phyloP scores from a whole-genome alignment of 2,888 invertebrate genomes.

The Nasonia oneida region DNA sequence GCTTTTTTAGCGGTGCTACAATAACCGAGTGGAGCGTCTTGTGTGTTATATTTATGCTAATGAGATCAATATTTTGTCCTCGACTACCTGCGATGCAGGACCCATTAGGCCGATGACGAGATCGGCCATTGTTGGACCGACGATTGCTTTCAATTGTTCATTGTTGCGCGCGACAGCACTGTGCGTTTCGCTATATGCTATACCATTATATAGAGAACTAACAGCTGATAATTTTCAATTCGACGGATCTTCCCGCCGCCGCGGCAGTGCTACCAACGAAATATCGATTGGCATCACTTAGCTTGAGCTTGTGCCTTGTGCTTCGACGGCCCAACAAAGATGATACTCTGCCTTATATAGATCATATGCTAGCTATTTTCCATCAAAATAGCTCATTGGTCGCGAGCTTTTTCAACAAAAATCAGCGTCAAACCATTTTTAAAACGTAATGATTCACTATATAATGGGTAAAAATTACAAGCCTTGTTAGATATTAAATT shows the following conservation, averaged over 20 bases:
- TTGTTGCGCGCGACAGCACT: neutral
- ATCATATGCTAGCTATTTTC: too few relatives aligned
- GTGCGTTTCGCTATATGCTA: neutral
- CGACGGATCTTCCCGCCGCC: neutral
- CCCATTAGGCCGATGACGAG: neutral
- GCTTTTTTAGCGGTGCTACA: neutral
- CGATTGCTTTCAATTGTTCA: constrained; percentile 4
- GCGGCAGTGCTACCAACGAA: constrained; percentile 25
- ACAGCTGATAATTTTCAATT: constrained; percentile 40
- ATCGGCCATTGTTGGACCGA: neutral
- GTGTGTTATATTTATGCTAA: neutral
- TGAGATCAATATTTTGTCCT: neutral
- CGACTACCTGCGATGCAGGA: neutral
- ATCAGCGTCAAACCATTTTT: too few relatives aligned
- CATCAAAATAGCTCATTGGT: too few relatives aligned
- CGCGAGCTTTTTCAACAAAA: too few relatives aligned
- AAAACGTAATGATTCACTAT: too few relatives aligned
- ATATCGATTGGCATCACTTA: neutral
- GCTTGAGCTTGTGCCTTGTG: neutral
- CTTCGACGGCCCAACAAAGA: too few relatives aligned
- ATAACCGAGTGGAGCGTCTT: neutral
- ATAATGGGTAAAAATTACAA: too few relatives aligned
- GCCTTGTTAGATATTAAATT: too few relatives aligned
- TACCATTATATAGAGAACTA: neutral
- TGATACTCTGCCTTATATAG: too few relatives aligned